Conservation (phyloP, 2,797 vertebrate species). For the Siniperca obscura region DNA sequence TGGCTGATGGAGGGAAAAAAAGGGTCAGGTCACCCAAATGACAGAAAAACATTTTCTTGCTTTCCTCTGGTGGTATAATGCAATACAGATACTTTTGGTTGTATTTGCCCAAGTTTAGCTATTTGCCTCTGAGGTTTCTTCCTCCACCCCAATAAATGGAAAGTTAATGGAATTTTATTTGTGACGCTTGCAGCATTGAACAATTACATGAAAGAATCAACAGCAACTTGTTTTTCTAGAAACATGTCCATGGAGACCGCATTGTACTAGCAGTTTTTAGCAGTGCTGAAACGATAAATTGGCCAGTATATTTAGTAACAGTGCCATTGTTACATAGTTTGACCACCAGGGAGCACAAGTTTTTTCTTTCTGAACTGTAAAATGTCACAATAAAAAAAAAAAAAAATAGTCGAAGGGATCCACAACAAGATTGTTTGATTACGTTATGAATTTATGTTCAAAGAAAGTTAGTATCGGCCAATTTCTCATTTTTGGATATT, state of each 20-base stretch:
- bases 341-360: too few species aligned
- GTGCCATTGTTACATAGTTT: too few species aligned
- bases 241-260: not conserved
- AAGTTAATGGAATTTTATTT: not conserved
- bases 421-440: not conserved
- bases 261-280: not conserved
- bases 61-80: not conserved
- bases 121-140: not conserved
- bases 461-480: too few species aligned
- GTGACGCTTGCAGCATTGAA: not conserved
- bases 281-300: not conserved
- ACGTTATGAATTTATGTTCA: not conserved
- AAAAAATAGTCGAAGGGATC: not conserved
- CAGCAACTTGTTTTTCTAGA: not conserved
- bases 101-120: not conserved
- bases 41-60: constrained; percentile 1
- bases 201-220: not conserved
- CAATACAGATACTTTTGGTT: not conserved
- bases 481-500: too few species aligned
- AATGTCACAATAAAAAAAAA: not conserved
- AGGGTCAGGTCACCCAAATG: constrained; percentile 12
- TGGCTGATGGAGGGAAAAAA: constrained; percentile 42
- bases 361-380: not conserved
- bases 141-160: not conserved
- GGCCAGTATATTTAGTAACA: not conserved